A percentile compares a stretch with the other conserved stretches of the same genome.
These are phyloP conservation scores for Telmatherina bonti DNA, from an alignment of 2,797 vertebrate species.

Conservation along the genomic window DNA sequence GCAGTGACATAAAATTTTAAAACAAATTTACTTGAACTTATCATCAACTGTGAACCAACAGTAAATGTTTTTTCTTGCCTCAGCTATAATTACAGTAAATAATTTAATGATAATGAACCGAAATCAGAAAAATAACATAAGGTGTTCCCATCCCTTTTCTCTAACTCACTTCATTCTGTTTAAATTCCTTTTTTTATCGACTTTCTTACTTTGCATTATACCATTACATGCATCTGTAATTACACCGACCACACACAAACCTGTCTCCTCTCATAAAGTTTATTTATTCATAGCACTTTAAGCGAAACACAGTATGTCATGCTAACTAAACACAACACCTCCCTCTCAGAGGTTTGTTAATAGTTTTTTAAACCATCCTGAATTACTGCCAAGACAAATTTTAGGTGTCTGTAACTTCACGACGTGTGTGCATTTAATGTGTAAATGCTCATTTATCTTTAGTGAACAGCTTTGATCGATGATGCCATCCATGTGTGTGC, in stretches of 20 bases:
- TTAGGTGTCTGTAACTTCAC: not conserved
- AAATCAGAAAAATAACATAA: not conserved
- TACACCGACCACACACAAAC: constrained; percentile 7
- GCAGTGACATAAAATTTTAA: too few species aligned
- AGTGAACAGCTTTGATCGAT: not conserved
- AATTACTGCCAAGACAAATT: constrained; percentile 23
- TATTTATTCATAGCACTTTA: constrained; percentile 45
- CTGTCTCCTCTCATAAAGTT: constrained; percentile 36
- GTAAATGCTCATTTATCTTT: not conserved
- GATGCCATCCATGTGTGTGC: not conserved
- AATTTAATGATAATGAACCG: not conserved
- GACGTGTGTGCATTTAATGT: not conserved
- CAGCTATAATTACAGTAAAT: not conserved
- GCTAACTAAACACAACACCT: constrained; percentile 29
- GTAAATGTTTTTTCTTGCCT: not conserved
- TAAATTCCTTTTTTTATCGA: not conserved
- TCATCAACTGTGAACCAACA: not conserved
- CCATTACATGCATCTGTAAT: not conserved
- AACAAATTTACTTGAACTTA: too few species aligned
- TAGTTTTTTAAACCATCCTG: constrained; percentile 40
- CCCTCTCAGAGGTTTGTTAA: constrained; percentile 19
- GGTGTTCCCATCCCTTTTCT: not conserved
- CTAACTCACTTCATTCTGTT: not conserved
- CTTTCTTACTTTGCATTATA: not conserved
- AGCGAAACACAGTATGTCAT: constrained; percentile 52